These are phyloP conservation scores for Rousettus madagascariensis DNA, from an alignment of 2,797 vertebrate genomes.

Conservation along the genomic window DNA sequence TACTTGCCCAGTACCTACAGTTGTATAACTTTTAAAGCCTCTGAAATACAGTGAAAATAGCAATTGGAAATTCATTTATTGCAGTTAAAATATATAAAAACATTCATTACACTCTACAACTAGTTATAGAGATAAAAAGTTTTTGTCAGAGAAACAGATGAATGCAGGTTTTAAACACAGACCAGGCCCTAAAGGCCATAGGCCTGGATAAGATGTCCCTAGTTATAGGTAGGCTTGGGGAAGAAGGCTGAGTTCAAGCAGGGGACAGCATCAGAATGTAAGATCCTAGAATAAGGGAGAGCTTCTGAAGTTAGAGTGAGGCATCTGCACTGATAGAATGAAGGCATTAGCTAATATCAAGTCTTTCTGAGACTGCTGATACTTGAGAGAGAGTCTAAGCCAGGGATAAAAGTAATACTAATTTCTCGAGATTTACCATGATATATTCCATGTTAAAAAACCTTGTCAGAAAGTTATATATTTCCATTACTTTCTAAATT, in stretches of 20 bases:
- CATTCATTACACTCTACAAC: not conserved
- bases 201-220: not conserved
- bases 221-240: not conserved
- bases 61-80: not conserved
- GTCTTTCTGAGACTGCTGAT: not conserved
- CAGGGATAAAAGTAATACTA: not conserved
- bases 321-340: not conserved
- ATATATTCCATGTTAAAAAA: not conserved
- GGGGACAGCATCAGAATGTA: not conserved
- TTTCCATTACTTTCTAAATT: not conserved
- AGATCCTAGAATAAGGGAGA: not conserved
- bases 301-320: not conserved
- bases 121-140: not conserved
- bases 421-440: not conserved
- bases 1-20: not conserved
- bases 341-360: not conserved
- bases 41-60: not conserved
- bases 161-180: not conserved
- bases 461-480: not conserved
- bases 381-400: not conserved
- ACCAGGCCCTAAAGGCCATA: not conserved
- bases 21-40: not conserved
- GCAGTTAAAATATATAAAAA: not conserved
- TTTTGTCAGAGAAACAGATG: not conserved
- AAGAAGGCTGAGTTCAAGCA: not conserved